phyloP scores from a whole-genome alignment of 2,113 vertebrate species.

The Cavia aperea region DNA sequence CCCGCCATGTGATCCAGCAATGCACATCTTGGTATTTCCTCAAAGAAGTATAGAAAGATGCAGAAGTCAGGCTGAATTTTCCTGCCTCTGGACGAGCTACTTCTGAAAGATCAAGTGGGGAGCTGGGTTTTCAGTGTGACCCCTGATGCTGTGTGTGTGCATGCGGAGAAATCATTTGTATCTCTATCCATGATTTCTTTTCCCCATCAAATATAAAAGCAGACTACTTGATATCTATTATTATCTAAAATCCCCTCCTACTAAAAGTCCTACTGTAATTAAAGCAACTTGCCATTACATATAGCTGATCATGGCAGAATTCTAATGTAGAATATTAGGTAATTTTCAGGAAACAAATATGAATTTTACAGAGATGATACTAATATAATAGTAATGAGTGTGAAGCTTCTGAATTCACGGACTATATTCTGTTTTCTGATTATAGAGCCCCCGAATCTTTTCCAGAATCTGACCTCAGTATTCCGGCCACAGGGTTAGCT shows the following conservation, averaged over 20 bases:
- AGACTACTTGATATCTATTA: neutral
- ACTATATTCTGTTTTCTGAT: neutral
- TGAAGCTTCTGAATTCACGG: no score
- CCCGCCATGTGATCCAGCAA: neutral
- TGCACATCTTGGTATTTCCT: neutral
- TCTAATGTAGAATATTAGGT: neutral
- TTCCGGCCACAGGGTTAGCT: neutral
- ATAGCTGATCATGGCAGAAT: neutral
- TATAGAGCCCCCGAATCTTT: fast-evolving
- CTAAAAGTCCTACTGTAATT: neutral
- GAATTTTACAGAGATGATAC: neutral
- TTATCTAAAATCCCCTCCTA: no score
- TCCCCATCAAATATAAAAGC: neutral
- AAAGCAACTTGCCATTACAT: neutral
- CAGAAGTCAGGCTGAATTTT: neutral
- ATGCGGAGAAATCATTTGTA: neutral
- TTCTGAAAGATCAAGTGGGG: no score
- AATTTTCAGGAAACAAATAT: neutral
- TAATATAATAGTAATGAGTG: no score
- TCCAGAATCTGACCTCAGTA: neutral
- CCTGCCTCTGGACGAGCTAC: neutral
- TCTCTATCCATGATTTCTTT: neutral
- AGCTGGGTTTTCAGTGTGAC: neutral
- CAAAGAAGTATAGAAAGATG: neutral
- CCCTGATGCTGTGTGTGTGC: fast-evolving